phyloP scores from a whole-genome alignment of 2,113 vertebrate species.

The Campylomormyrus tamandua region DNA sequence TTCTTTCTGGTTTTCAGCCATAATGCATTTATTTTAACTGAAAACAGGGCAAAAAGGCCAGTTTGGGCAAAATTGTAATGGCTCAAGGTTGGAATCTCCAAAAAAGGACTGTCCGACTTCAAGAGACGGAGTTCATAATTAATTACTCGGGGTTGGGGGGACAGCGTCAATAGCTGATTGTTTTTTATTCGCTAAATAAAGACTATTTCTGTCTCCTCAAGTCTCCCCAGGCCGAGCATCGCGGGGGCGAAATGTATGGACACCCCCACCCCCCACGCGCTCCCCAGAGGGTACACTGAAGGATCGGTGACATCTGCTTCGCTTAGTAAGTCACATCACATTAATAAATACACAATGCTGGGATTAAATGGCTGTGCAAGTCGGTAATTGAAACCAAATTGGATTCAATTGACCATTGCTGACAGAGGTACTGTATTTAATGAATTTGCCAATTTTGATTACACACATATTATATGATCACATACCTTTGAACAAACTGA shows the following conservation, averaged over 20 bases:
- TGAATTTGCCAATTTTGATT: conserved; percentile 5
- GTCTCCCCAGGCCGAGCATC: not conserved
- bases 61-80: not conserved
- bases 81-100: not conserved
- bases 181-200: not conserved
- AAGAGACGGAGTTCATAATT: not conserved
- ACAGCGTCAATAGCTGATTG: not conserved
- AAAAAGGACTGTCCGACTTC: not conserved
- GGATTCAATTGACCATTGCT: not conserved
- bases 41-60: not conserved
- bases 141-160: not conserved
- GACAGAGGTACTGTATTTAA: not conserved
- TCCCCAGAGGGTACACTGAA: not conserved
- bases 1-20: not conserved
- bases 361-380: not conserved
- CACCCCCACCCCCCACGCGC: not conserved
- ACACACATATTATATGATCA: not conserved
- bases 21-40: not conserved
- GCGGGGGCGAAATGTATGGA: not conserved
- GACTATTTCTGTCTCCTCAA: not conserved
- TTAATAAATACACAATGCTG: not conserved
- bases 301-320: not conserved
- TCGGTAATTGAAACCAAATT: not conserved
- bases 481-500: not conserved
- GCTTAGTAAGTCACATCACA: not conserved